Evolutionary conservation across 2,797 vertebrate genomes (phyloP).

Genomic region (Cheirogaleus major): DNA sequence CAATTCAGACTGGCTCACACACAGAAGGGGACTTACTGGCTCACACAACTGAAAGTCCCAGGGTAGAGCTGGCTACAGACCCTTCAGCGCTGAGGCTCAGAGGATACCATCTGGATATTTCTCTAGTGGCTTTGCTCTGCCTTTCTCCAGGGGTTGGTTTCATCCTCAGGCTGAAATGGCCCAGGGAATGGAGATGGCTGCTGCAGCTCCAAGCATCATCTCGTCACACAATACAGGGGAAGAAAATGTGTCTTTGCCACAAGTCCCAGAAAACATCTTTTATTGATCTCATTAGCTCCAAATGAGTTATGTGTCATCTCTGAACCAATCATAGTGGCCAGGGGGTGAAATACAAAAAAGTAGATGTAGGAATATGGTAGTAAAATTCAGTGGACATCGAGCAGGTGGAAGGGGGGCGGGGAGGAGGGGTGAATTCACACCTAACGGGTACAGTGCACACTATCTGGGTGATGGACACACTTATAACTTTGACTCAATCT

Average conservation of each 20-base stretch:
- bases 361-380: no score
- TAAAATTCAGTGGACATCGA: no score
- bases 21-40: neutral
- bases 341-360: neutral
- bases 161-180: neutral
- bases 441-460: no score
- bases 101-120: neutral
- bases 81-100: neutral
- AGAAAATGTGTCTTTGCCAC: neutral
- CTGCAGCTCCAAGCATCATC: neutral
- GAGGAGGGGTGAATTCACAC: no score
- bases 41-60: neutral
- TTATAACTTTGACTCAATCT: no score
- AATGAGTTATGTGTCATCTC: neutral
- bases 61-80: neutral
- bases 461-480: no score
- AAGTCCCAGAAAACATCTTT: neutral
- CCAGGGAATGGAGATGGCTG: accelerated
- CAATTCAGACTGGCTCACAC: neutral
- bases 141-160: neutral
- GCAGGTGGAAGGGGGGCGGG: no score
- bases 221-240: neutral
- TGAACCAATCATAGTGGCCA: neutral
- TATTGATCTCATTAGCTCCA: neutral
- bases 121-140: neutral